Conservation (phyloP, 2,797 vertebrate genomes). For the Galagoides demidoff region DNA sequence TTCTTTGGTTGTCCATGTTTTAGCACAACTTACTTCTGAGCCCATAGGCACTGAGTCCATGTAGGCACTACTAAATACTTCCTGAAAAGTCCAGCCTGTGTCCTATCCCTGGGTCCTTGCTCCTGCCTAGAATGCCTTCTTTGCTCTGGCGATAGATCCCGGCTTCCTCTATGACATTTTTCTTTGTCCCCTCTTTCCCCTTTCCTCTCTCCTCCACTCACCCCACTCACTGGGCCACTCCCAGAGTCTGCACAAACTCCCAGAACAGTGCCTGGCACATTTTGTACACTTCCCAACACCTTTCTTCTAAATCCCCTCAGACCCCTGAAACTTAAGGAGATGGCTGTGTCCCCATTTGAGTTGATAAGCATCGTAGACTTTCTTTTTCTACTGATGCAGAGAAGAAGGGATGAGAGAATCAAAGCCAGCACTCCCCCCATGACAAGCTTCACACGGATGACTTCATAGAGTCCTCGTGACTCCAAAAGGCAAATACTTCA, state of each 20-base stretch:
- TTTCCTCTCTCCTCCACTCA: neutral
- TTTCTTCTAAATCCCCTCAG: neutral
- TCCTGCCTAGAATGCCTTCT: neutral
- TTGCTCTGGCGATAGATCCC: neutral
- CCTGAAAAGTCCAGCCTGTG: neutral
- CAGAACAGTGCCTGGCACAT: neutral
- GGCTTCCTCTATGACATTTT: neutral
- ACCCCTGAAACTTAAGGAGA: neutral
- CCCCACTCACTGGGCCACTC: neutral
- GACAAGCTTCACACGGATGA: neutral
- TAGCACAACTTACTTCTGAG: neutral
- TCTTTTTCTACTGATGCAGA: neutral
- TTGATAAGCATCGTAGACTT: neutral
- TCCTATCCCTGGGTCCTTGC: neutral
- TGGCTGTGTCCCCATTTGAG: neutral
- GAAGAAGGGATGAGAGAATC: neutral
- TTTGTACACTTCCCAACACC: neutral
- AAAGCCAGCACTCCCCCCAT: neutral
- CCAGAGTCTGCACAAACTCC: neutral
- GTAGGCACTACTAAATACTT: neutral
- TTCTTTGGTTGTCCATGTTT: neutral
- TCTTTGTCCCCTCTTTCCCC: neutral
- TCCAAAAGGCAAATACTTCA: neutral
- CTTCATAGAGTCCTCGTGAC: neutral
- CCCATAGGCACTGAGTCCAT: neutral